phyloP scores from a whole-genome alignment of 1,140 invertebrate species.

The Drosophila kanapiae region DNA sequence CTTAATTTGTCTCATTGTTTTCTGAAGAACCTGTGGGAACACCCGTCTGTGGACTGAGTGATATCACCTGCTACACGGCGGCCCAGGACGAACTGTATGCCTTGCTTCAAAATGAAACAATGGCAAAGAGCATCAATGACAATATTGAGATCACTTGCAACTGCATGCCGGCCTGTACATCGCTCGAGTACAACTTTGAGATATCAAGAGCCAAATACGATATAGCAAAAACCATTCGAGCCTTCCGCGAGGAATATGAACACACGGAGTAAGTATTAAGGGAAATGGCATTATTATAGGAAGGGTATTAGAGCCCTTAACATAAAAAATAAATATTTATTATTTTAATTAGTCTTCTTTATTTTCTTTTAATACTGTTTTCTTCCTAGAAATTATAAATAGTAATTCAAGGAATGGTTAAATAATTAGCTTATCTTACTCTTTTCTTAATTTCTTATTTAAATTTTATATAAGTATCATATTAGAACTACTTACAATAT shows the following conservation, averaged over 20 bases:
- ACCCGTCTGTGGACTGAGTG: slow-evolving; percentile 59
- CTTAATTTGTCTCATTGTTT: background rate
- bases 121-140: slow-evolving; percentile 52
- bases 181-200: slow-evolving; percentile 89
- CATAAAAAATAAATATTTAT: no score
- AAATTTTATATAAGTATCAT: no score
- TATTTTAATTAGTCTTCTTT: no score
- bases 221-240: slow-evolving; percentile 60
- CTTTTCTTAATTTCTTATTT: no score
- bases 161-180: slow-evolving; percentile 89
- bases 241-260: slow-evolving; percentile 70
- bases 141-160: slow-evolving; percentile 85
- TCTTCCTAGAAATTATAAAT: no score
- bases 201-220: slow-evolving; percentile 87
- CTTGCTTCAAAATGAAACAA: slow-evolving; percentile 68
- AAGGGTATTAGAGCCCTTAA: background rate
- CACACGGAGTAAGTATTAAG: slow-evolving; percentile 59
- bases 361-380: no score
- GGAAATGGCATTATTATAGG: no score
- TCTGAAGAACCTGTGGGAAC: slow-evolving; percentile 63
- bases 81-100: slow-evolving; percentile 76
- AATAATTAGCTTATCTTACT: no score
- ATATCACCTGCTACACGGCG: slow-evolving; percentile 75
- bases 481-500: no score
- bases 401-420: no score